Evolutionary conservation across 2,888 invertebrate genomes (phyloP).

Genomic region (Orchestes rusci): DNA sequence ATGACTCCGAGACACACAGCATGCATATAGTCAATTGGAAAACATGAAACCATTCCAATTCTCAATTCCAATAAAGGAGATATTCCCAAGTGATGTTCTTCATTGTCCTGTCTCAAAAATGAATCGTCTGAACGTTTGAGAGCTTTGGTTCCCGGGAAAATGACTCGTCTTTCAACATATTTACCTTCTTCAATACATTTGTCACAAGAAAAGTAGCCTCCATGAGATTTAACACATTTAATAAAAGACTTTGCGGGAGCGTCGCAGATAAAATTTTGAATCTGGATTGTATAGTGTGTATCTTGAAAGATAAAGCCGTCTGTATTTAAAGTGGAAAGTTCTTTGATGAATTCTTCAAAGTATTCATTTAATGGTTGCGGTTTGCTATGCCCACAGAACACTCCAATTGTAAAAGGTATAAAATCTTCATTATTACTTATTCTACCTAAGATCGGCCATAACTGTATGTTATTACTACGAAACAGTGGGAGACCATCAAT

Average conservation of each 20-base stretch:
- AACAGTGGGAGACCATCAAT: constrained; percentile 27
- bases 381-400: background rate
- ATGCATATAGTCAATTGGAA: constrained; percentile 6
- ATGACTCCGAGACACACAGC: constrained; percentile 5
- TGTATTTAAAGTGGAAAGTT: background rate
- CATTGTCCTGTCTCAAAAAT: constrained; percentile 1
- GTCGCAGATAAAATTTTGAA: constrained; percentile 26
- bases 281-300: background rate
- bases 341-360: background rate
- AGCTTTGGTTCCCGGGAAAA: background rate
- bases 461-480: constrained; percentile 26
- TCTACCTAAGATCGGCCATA: constrained; percentile 27
- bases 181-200: constrained; percentile 27
- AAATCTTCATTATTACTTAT: background rate
- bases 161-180: constrained; percentile 3
- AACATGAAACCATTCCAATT: constrained; percentile 3
- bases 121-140: constrained; percentile 1
- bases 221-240: constrained; percentile 23
- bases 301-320: background rate
- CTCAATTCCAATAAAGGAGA: background rate
- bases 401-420: constrained; percentile 2
- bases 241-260: constrained; percentile 29
- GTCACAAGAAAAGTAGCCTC: constrained; percentile 28
- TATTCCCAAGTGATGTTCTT: constrained; percentile 3
- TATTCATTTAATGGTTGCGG: constrained; percentile 1